Percentiles rank a stretch among this genome's conserved stretches.
Evolutionary conservation across 2,113 vertebrate species (phyloP).

Genomic region (Bambusicola thoracicus): DNA sequence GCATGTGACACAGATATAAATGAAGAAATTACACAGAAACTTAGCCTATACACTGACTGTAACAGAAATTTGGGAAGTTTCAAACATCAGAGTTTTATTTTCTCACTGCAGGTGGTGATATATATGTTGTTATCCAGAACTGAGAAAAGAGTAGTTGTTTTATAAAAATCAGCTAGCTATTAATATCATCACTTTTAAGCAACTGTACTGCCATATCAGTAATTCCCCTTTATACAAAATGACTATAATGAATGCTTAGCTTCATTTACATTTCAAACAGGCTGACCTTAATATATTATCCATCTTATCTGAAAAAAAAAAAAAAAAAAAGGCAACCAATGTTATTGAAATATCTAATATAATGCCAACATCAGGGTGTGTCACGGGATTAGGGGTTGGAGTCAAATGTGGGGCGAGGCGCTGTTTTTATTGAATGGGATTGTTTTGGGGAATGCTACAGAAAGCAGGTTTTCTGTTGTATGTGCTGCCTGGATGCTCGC

Average conservation of each 20-base stretch:
- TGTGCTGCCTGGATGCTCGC: background rate
- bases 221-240: background rate
- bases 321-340: background rate
- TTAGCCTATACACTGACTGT: background rate
- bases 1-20: background rate
- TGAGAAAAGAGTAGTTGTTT: background rate
- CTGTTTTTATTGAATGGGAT: background rate
- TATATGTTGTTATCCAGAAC: background rate
- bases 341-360: background rate
- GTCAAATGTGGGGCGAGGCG: background rate
- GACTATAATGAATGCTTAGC: background rate
- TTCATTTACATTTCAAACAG: background rate
- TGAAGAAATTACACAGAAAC: background rate
- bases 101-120: background rate
- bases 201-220: background rate
- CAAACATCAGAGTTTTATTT: background rate
- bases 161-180: background rate
- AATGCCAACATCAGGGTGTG: background rate
- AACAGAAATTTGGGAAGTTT: background rate
- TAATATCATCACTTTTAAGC: background rate
- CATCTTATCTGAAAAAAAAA: too few relatives aligned
- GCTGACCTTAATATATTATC: background rate
- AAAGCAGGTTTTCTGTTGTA: background rate
- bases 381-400: background rate
- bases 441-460: background rate